Evolutionary conservation across 2,888 invertebrate species (phyloP), one percentile per base, ranked within the genome.

Genomic region (Drosophila percnosoma): DNA sequence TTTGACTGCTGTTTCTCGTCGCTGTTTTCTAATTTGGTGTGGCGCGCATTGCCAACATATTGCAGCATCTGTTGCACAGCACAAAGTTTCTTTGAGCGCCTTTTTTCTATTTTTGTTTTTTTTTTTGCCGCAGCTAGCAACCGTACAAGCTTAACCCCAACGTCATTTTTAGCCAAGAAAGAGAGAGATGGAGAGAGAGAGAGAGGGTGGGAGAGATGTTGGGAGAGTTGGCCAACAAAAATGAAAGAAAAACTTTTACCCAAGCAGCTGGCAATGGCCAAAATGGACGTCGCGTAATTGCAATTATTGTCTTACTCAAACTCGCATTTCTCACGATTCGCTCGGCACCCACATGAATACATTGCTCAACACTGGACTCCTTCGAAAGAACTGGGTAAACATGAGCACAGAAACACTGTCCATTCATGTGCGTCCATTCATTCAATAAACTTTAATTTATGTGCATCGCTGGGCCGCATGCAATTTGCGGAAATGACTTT

Each of bases 401-500:
- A 11, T 4, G 15, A 11, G 5, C 6, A 13, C 10, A 15, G 45
- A n/a, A 42, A 42, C 18, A 29, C 49, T n/a, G 36, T 40, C 21
- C 59, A 48, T 61, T 61, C 54, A 45, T 36, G 29, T 59, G 27
- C 54, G 29, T 55, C 49, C 58, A 53, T 60, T 75, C 64, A 60
- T 86, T 78, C 68, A 82, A 87, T 87, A 74, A 73, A 77, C 69
- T 73, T 87, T 84, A 80, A 85, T 87, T 85, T 84, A 84, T 87
- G 66, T 58, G 64, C 73, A 66, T 63, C 77, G 64, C 10, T 49
- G 29, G 76, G 58, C 65, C 61, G 54, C 68, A 63, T 83, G 71
- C 89, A 89, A 84, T 89, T 87, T 84, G 68, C 84, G 73, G 88
- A 85, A 87, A 89, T 84, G 75, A 80, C 89, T 87, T 80, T 82